Evolutionary conservation across 2,797 vertebrate species (phyloP).

Genomic region (Lutjanus campechanus): DNA sequence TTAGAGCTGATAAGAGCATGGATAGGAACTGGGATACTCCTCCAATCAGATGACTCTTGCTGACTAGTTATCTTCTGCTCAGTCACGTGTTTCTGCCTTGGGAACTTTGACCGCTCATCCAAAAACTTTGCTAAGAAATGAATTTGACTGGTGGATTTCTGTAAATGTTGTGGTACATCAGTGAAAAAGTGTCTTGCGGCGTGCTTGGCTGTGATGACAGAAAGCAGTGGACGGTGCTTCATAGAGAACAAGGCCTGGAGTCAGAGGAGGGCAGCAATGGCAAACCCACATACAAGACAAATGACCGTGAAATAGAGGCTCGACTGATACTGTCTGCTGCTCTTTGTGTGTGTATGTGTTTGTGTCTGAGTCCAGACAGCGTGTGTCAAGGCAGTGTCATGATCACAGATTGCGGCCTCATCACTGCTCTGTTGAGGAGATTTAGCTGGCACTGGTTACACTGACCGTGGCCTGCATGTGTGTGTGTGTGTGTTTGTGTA

Average conservation of each 20-base stretch:
- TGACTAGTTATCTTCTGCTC: background rate
- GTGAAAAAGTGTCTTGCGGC: background rate
- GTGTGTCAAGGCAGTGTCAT: conserved; percentile 72
- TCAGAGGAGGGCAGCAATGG: conserved; percentile 43
- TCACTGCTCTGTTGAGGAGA: conserved; percentile 71
- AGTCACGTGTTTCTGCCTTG: conserved; percentile 9
- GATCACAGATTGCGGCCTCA: conserved; percentile 79
- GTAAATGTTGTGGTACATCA: conserved; percentile 26
- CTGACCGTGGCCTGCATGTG: conserved; percentile 51
- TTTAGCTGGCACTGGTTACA: conserved; percentile 68
- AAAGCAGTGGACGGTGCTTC: conserved; percentile 21
- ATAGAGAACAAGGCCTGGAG: conserved; percentile 51
- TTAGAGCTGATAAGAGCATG: background rate
- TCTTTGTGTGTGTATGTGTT: conserved; percentile 30
- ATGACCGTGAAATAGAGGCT: conserved; percentile 51
- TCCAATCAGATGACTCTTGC: background rate
- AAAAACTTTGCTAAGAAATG: conserved; percentile 33
- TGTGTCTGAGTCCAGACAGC: conserved; percentile 61
- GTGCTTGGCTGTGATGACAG: conserved; percentile 27
- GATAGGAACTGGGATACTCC: background rate
- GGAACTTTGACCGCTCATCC: conserved; percentile 39
- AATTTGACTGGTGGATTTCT: conserved; percentile 36
- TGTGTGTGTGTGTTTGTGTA: conserved; percentile 43
- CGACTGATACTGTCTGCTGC: conserved; percentile 27
- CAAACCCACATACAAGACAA: conserved; percentile 54